Base-by-base conservation (phyloP, 2,797 vertebrate species). In the Crocodylus rhombifer region DNA sequence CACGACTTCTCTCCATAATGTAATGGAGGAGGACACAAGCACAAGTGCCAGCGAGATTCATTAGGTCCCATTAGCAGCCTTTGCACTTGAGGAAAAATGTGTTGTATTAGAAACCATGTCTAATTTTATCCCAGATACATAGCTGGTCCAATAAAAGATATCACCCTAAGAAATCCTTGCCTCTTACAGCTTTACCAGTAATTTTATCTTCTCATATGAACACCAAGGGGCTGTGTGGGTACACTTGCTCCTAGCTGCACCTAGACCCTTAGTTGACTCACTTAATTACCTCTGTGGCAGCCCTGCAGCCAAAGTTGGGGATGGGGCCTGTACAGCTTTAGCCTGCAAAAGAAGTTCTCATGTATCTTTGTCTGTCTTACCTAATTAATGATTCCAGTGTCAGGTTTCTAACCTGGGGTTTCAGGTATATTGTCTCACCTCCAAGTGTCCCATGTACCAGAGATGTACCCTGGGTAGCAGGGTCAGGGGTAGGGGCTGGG, bases 1-100 rank as follows among this genome's bases (percentile, higher is more conserved):
- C 73, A 74, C 80, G 51, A 88, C 84, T 94, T 58, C 51, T 87
- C 88, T 93, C 28, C 58, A 17, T 60, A 60, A 21, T 60, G 28
- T 75, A 91, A 79, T 64, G 74, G 80, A 88, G 90, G 75, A 91
- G 91, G 82, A 77, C 14, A 64, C 17, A 86, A 91, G 82, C 58
- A 88, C 78, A 81, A 9, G 20, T 91, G 69, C 0, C 0, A 7
- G 73, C 80, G 62, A 30, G 62, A 79, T 64, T 77, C 82, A 69
- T 30, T 0, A 1, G 69, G 9, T 51, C 10, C 42, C 10, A 10
- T 11, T 51, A 51, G 42, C 42, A 51, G 42, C 42, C 42, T 51
- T 51, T 3, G 42, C 42, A 7, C 42, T 51, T 51, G 42, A 51
- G 42, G 42, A 51, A 51, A 9, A 51, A 51, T 51, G 42, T 51